Conservation (phyloP, 2,888 invertebrate species). For the Microchrysa polita region DNA sequence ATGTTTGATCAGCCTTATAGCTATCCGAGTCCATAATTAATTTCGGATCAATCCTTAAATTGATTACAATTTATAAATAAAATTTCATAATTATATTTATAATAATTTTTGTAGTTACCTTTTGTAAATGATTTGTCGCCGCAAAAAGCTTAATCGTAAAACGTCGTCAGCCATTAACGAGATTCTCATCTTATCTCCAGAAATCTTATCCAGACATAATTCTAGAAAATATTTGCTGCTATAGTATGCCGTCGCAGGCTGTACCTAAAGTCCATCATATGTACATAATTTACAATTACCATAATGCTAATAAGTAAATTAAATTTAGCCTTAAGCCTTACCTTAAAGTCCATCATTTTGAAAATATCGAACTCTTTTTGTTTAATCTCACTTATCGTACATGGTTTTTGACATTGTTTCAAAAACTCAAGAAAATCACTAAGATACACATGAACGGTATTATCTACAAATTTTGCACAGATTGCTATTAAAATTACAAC, state of each 20-base stretch:
- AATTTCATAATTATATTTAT: background rate
- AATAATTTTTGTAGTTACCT: background rate
- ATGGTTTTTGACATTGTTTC: background rate
- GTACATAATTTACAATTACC: too few species aligned
- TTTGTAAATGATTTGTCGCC: background rate
- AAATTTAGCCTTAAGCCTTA: background rate
- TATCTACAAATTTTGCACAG: background rate
- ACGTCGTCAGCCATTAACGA: background rate
- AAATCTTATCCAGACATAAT: background rate
- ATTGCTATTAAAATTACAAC: background rate
- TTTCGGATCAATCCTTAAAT: background rate
- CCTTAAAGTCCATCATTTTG: background rate
- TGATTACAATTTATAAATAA: background rate
- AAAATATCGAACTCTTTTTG: background rate
- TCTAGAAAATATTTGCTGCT: background rate
- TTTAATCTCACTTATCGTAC: background rate
- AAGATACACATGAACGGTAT: background rate
- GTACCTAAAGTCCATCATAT: too few species aligned
- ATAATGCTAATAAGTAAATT: background rate
- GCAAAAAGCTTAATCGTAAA: background rate
- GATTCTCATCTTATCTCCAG: background rate
- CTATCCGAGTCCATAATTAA: background rate
- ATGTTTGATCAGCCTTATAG: conserved; percentile 9
- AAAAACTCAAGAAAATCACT: background rate
- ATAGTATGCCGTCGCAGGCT: background rate